Percentiles rank a stretch among this genome's conserved stretches.
These are phyloP conservation scores for Nesidiocoris tenuis DNA, from an alignment of 2,888 invertebrate genomes.

Conservation along the genomic window DNA sequence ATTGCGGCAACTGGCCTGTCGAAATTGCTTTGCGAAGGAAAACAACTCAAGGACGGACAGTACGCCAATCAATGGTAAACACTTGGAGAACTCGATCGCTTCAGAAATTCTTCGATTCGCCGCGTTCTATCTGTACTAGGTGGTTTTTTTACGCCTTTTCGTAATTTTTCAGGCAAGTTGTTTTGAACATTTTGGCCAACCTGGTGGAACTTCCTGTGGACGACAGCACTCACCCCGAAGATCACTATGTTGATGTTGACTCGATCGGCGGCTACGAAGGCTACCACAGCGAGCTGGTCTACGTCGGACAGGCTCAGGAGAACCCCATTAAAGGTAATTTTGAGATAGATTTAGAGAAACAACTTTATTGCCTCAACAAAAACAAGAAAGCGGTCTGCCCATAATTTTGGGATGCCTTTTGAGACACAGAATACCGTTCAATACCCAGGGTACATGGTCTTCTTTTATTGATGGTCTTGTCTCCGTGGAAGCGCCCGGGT, in stretches of 20 bases:
- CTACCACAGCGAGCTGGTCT: slow-evolving; percentile 34
- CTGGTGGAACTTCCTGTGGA: slow-evolving; percentile 89
- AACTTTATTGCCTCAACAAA: too few species aligned
- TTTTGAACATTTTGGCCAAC: slow-evolving; percentile 71
- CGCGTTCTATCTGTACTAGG: too few species aligned
- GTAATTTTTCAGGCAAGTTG: slow-evolving; percentile 55
- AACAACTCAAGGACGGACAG: slow-evolving; percentile 64
- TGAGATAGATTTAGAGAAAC: too few species aligned
- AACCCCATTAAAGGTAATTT: slow-evolving; percentile 34
- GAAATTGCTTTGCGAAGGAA: slow-evolving; percentile 77
- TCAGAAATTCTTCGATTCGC: too few species aligned
- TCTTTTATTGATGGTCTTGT: too few species aligned
- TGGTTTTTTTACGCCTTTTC: background rate
- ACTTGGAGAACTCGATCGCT: too few species aligned
- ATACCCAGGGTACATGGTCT: too few species aligned
- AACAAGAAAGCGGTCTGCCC: too few species aligned
- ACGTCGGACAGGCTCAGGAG: slow-evolving; percentile 27
- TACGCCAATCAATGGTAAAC: slow-evolving; percentile 61
- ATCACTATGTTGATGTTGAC: slow-evolving; percentile 81
- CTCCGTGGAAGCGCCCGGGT: too few species aligned
- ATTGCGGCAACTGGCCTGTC: slow-evolving; percentile 88
- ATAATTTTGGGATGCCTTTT: too few species aligned
- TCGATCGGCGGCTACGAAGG: slow-evolving; percentile 84
- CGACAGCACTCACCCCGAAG: slow-evolving; percentile 73
- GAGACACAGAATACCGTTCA: too few species aligned